Evolutionary conservation across 2,113 vertebrate species (phyloP), one percentile per base, ranked within the genome.

Genomic region (Nothoprocta perdicaria): DNA sequence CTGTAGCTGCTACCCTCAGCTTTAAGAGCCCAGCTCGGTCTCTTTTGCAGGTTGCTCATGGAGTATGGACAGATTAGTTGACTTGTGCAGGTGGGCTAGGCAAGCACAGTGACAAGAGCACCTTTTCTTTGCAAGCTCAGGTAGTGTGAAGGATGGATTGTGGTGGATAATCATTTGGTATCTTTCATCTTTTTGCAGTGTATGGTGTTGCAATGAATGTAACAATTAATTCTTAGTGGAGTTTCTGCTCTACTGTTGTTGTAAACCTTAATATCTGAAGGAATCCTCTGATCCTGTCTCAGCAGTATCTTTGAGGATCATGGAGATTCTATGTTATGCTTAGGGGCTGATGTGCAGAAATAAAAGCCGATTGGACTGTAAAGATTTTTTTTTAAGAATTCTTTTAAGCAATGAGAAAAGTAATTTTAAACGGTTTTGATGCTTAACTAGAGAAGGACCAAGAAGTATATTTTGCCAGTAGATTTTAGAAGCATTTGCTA

Each of bases 201-300:
- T 67, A 9, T 31, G 62, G 7, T 46, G 26, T 74, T 88, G 52
- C 62, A 55, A 10, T 68, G 16, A 72, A 61, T 14, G 1, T 9
- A 27, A 0, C 73, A 6, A 89, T 72, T 80, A 6, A 89, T 72
- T 79, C 1, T 3, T 79, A 63, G 15, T 3, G 5, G 40, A 23
- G 9, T 66, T 53, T 71, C 40, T 75, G 35, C 80, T 50, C 17
- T 46, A 4, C 68, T 69, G 2, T 40, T 80, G 10, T 48, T 75
- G 9, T 1, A 24, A 11, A 7, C 52, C 35, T 43, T 62, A n/a
- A 11, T 2, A 17, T 58, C 4, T 58, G 35, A 33, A 0, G 1
- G 26, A 48, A 67, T 86, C 43, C 53, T 23, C 29, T 78, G 26
- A 9, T 33, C 43, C 16, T 74, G 14, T 62, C 50, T 71, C 79